Percentiles rank a stretch among this genome's conserved stretches.
phyloP scores from a whole-genome alignment of 2,797 vertebrate genomes.

The Sebastes glaucus region DNA sequence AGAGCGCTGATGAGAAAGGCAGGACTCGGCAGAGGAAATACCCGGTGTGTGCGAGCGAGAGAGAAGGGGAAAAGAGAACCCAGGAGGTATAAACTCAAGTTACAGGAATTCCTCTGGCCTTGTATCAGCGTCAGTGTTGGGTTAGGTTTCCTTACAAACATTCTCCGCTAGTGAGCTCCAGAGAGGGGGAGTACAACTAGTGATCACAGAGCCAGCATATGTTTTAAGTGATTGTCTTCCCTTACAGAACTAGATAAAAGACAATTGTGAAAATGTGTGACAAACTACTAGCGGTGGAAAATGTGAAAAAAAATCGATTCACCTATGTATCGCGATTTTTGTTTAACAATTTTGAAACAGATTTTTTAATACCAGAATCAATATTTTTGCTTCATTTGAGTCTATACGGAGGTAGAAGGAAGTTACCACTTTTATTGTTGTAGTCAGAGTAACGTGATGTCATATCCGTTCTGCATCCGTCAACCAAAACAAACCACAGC shows the following conservation, averaged over 20 bases:
- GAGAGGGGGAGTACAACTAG: slow-evolving; percentile 19
- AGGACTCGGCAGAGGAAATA: slow-evolving; percentile 72
- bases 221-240: slow-evolving; percentile 28
- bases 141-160: slow-evolving; percentile 79
- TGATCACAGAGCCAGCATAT: slow-evolving; percentile 31
- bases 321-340: too few relatives aligned
- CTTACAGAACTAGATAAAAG: background rate
- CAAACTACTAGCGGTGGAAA: too few relatives aligned
- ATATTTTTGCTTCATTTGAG: too few relatives aligned
- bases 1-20: slow-evolving; percentile 71
- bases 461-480: too few relatives aligned
- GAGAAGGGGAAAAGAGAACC: slow-evolving; percentile 60
- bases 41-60: slow-evolving; percentile 31
- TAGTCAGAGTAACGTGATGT: too few relatives aligned
- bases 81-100: slow-evolving; percentile 80
- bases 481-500: too few relatives aligned
- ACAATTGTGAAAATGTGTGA: background rate
- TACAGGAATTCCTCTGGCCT: slow-evolving; percentile 81
- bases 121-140: slow-evolving; percentile 74
- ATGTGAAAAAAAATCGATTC: background rate
- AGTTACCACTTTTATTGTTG: too few relatives aligned
- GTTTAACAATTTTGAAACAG: too few relatives aligned
- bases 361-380: too few relatives aligned
- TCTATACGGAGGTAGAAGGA: too few relatives aligned
- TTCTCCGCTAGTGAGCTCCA: slow-evolving; percentile 44